A percentile compares a stretch with the other conserved stretches of the same genome.
Evolutionary conservation across 2,888 invertebrate species (phyloP).

Genomic region (Lithophane semibrunnea): DNA sequence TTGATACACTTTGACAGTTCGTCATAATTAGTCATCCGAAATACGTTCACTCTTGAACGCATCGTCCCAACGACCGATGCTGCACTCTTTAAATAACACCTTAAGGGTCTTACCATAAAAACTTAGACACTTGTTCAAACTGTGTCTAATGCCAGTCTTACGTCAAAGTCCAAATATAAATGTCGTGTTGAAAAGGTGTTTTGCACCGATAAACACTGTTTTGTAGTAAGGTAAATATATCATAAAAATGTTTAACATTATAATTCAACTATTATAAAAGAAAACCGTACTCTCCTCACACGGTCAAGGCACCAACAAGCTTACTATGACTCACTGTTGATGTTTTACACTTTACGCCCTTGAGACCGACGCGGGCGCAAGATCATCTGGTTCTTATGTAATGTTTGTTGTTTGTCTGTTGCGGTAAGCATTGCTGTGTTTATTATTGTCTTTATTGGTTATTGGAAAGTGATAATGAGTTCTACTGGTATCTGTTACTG

Average conservation of each 20-base stretch:
- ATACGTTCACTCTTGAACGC: background rate
- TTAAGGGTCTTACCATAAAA: too few species aligned
- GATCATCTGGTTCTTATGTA: constrained; percentile 58
- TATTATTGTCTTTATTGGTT: constrained; percentile 23
- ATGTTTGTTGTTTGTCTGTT: constrained; percentile 55
- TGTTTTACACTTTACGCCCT: constrained; percentile 51
- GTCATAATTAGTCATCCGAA: background rate
- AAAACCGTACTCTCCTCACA: constrained; percentile 25
- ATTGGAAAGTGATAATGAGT: constrained; percentile 9
- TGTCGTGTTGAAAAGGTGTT: too few species aligned
- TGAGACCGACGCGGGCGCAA: constrained; percentile 45
- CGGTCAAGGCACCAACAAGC: constrained; percentile 50
- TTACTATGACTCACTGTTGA: constrained; percentile 58
- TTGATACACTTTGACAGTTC: background rate
- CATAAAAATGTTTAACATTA: background rate
- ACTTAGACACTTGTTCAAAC: too few species aligned
- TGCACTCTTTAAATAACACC: background rate
- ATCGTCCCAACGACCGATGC: background rate
- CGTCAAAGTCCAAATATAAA: too few species aligned
- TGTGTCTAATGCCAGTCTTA: too few species aligned
- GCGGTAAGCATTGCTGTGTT: constrained; percentile 30
- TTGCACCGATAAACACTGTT: too few species aligned
- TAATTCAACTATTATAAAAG: constrained; percentile 17
- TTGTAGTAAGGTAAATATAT: too few species aligned
- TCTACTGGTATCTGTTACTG: background rate